Evolutionary conservation across 1,140 invertebrate species (phyloP), one percentile per base, ranked within the genome.

Genomic region (Sarcophaga peregrina): DNA sequence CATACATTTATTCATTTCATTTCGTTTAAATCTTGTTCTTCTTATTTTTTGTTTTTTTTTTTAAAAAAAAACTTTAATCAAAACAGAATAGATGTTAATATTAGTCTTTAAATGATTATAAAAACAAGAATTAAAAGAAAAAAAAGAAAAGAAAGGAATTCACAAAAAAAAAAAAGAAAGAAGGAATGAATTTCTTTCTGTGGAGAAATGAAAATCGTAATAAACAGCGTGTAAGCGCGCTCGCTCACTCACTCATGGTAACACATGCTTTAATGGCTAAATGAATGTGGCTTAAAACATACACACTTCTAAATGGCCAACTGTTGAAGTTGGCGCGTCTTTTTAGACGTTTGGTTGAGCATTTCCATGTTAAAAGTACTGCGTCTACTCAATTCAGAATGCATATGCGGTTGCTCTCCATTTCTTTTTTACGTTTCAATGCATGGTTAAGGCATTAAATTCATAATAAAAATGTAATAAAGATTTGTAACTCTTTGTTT

Each of bases 171-270:
- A 37, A 37, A 37, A 37, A 37, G 25, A 37, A 37, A 37, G 25
- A 37, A 37, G 1, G 25, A 37, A 37, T 37, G 25, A 37, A 37
- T 37, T 37, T 37, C 25, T 37, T 37, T 37, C 25, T 37, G 25
- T 37, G 4, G 25, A 37, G 25, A 37, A 68, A 83, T 76, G 82
- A 48, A 78, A 83, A 78, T 83, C 68, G 52, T 83, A 78, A 83
- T 83, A 83, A 83, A 83, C 48, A 58, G 52, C 74, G 52, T 80
- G 37, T 37, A 62, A 78, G 75, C 82, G 9, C 45, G 48, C 25
- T 37, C 25, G 4, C 25, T 37, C 25, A 68, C 62, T 68, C 62
- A 68, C 62, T 68, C 62, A 68, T 68, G 62, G 20, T 25, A 68
- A 68, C 62, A 68, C 62, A 68, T 25, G 20, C 20, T 73, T 68